A percentile compares a stretch with the other conserved stretches of the same genome.
phyloP scores from a whole-genome alignment of 2,888 invertebrate genomes.

The Xestia c-nigrum region DNA sequence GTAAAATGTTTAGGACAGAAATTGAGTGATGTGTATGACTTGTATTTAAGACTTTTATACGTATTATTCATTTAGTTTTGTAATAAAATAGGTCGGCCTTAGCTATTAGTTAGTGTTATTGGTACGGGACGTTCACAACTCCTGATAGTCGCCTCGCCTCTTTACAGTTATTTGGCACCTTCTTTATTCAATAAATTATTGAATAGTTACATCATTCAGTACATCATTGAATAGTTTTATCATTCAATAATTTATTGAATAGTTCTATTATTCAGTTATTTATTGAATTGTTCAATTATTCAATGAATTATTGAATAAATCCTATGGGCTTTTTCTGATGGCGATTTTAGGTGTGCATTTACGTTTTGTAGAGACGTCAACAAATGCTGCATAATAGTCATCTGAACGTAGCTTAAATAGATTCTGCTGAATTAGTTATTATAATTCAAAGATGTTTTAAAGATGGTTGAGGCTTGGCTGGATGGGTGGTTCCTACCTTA shows the following conservation, averaged over 20 bases:
- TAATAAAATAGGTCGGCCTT: slow-evolving; percentile 66
- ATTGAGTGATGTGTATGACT: slow-evolving; percentile 69
- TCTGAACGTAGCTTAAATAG: slow-evolving; percentile 10
- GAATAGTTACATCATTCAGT: slow-evolving; percentile 2
- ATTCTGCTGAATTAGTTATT: slow-evolving; percentile 4
- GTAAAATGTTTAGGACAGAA: slow-evolving; percentile 71
- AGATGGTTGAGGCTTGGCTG: slow-evolving; percentile 48
- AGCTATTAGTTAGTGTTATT: slow-evolving; percentile 63
- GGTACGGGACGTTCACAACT: slow-evolving; percentile 50
- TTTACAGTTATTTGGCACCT: slow-evolving; percentile 25
- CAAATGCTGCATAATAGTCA: background rate
- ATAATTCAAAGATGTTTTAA: slow-evolving; percentile 13
- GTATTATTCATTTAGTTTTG: slow-evolving; percentile 69
- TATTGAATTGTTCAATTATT: slow-evolving; percentile 23
- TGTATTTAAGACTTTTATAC: slow-evolving; percentile 71
- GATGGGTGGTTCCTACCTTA: slow-evolving; percentile 61
- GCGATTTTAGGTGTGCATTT: slow-evolving; percentile 6
- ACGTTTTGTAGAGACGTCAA: slow-evolving; percentile 12
- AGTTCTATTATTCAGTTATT: background rate
- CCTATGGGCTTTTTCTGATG: slow-evolving; percentile 7
- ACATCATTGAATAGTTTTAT: background rate
- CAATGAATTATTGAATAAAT: background rate
- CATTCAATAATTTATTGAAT: slow-evolving; percentile 9
- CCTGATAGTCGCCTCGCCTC: slow-evolving; percentile 57
- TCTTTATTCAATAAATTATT: slow-evolving; percentile 20